Percentiles rank a stretch among this genome's conserved stretches.
Evolutionary conservation across 1,140 invertebrate species (phyloP).

Genomic region (Diploscapter pachys): DNA sequence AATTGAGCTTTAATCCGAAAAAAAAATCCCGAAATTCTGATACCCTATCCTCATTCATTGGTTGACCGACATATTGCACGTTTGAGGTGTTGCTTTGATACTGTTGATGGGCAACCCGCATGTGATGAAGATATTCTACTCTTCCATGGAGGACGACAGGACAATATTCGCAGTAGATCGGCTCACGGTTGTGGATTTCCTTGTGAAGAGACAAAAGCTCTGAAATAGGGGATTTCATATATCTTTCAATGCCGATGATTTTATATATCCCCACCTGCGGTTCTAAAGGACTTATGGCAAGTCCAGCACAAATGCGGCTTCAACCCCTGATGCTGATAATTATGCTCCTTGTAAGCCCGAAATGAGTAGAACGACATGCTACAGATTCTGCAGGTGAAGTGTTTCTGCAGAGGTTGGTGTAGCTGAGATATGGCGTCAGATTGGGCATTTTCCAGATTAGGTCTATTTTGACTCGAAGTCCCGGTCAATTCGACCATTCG

Average conservation of each 20-base stretch:
- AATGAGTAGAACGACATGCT: constrained; percentile 12
- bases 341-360: constrained; percentile 15
- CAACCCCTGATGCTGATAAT: constrained; percentile 4
- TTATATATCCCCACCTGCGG: constrained; percentile 11
- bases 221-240: neutral
- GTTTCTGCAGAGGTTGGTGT: neutral
- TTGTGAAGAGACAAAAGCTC: constrained; percentile 24
- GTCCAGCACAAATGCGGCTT: constrained; percentile 30
- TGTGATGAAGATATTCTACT: constrained; percentile 8
- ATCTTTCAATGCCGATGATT: neutral
- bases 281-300: constrained; percentile 28
- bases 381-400: constrained; percentile 8
- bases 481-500: no score
- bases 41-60: no score
- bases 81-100: no score
- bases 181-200: constrained; percentile 25
- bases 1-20: no score
- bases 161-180: constrained; percentile 22
- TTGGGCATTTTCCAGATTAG: neutral
- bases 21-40: no score
- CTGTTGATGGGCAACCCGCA: constrained; percentile 10
- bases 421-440: neutral
- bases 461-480: neutral
- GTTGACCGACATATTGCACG: no score
- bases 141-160: constrained; percentile 19